Percentiles rank a stretch among this genome's conserved stretches.
These are phyloP conservation scores for Hydrocynus forskahlii DNA, from an alignment of 2,797 vertebrate species.

Conservation along the genomic window DNA sequence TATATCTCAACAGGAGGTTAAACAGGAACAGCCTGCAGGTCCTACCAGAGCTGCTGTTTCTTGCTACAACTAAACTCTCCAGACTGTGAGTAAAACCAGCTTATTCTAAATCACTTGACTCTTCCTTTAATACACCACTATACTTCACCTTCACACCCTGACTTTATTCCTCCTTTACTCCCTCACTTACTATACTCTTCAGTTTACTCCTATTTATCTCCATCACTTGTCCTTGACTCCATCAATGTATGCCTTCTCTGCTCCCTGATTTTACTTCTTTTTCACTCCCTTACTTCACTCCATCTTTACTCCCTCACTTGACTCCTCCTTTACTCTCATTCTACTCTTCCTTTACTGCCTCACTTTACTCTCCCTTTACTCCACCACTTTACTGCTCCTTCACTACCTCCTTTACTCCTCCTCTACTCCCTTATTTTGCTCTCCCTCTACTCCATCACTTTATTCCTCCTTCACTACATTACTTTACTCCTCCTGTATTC, in stretches of 20 bases:
- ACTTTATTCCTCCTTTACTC: not conserved
- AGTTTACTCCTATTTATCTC: conserved; percentile 18
- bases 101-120: conserved; percentile 34
- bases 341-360: not conserved
- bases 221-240: not conserved
- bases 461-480: not conserved
- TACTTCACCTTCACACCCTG: not conserved
- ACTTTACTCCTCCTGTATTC: not conserved
- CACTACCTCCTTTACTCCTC: not conserved
- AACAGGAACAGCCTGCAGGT: conserved; percentile 98
- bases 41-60: conserved; percentile 95
- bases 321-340: not conserved
- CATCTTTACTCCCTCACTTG: not conserved
- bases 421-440: conserved; percentile 28
- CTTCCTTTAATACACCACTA: conserved; percentile 26
- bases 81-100: conserved; percentile 90
- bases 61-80: conserved; percentile 93
- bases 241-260: too few species aligned
- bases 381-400: not conserved
- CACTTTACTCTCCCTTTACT: not conserved
- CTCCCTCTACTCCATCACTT: too few species aligned
- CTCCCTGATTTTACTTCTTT: conserved; percentile 52
- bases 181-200: conserved; percentile 48
- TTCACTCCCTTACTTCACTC: not conserved
- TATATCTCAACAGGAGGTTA: conserved; percentile 83